A percentile compares a stretch with the other conserved stretches of the same genome.
Conservation (phyloP, 2,888 invertebrate species). For the Lydus trimaculatus region DNA sequence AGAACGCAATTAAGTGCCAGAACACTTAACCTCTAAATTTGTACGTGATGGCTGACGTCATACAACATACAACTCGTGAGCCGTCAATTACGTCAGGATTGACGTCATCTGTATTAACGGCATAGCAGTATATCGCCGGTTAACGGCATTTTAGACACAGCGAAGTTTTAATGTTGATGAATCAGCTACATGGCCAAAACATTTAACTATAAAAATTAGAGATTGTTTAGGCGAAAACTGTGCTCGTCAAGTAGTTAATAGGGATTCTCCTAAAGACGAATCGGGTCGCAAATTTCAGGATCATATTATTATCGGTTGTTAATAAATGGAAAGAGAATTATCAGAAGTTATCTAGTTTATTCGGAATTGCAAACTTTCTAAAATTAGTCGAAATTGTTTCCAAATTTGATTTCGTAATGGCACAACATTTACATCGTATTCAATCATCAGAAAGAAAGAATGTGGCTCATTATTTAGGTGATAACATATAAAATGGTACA, state of each 20-base stretch:
- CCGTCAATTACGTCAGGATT: too few species aligned
- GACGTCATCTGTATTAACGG: too few species aligned
- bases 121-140: too few species aligned
- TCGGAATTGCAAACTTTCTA: neutral
- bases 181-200: neutral
- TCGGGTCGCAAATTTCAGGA: neutral
- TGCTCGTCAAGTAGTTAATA: too few species aligned
- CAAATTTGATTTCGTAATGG: constrained; percentile 22
- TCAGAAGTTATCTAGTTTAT: neutral
- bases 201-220: neutral
- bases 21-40: too few species aligned
- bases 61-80: too few species aligned
- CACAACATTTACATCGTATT: constrained; percentile 11
- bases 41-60: too few species aligned
- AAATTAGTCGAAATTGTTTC: neutral
- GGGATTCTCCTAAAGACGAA: too few species aligned
- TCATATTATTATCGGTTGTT: neutral
- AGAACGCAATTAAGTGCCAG: too few species aligned
- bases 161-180: neutral
- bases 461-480: neutral
- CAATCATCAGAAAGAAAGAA: neutral
- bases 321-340: neutral
- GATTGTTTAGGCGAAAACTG: neutral
- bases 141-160: too few species aligned
- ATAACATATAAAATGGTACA: neutral